These are phyloP conservation scores for Ctenomys sociabilis DNA, from an alignment of 2,113 vertebrate species.

Conservation along the genomic window DNA sequence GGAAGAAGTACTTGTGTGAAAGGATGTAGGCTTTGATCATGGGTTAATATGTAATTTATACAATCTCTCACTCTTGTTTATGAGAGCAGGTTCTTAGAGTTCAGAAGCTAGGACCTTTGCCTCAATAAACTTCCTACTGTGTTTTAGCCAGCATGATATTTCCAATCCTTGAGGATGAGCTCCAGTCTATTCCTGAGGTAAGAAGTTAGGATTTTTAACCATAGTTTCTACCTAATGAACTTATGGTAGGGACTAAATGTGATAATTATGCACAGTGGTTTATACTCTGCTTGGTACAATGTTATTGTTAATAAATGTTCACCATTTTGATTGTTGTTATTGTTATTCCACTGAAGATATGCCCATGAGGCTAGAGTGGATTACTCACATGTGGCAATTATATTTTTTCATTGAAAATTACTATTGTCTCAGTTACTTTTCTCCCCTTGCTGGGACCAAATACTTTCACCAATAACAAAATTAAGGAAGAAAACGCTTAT, in stretches of 20 bases:
- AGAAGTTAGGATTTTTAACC: slow-evolving; percentile 23
- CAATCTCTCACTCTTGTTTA: not conserved
- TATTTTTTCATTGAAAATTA: not conserved
- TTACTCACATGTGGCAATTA: not conserved
- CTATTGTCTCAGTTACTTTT: not conserved
- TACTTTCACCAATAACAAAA: no score
- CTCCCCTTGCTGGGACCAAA: no score
- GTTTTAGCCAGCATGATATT: not conserved
- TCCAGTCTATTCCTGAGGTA: not conserved
- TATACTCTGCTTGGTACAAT: not conserved
- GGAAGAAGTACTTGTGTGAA: not conserved
- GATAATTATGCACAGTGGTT: not conserved
- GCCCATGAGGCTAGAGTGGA: not conserved
- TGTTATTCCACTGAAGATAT: not conserved
- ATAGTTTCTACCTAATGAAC: not conserved
- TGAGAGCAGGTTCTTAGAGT: not conserved
- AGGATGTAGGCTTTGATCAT: not conserved
- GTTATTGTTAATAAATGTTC: not conserved
- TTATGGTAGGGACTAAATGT: slow-evolving; percentile 10
- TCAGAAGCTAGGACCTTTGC: not conserved
- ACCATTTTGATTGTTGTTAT: not conserved
- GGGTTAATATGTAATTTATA: not conserved
- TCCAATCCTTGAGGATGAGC: not conserved
- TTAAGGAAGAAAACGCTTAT: no score
- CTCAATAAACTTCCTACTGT: not conserved